A percentile compares a stretch with the other conserved stretches of the same genome.
phyloP scores from a whole-genome alignment of 2,888 invertebrate species.

The Ennomos quercinarius region DNA sequence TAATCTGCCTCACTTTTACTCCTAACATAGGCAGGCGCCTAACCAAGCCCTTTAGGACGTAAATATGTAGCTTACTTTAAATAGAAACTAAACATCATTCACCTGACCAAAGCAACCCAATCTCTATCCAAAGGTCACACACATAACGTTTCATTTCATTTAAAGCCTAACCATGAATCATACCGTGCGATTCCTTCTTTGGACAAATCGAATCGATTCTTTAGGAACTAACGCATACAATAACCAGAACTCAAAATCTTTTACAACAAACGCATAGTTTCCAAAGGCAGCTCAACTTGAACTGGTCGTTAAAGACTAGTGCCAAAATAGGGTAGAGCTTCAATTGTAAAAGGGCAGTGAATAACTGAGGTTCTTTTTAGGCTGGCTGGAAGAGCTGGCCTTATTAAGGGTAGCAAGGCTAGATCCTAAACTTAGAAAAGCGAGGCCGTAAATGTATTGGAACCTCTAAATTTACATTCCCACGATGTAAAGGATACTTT shows the following conservation, averaged over 20 bases:
- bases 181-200: constrained; percentile 57
- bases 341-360: constrained; percentile 23
- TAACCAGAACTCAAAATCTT: constrained; percentile 21
- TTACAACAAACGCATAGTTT: neutral
- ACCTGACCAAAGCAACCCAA: constrained; percentile 11
- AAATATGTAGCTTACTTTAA: constrained; percentile 21
- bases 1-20: constrained; percentile 7
- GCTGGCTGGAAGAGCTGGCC: constrained; percentile 15
- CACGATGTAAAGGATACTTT: constrained; percentile 19
- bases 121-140: constrained; percentile 39
- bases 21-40: constrained; percentile 8
- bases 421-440: constrained; percentile 26
- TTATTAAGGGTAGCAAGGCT: constrained; percentile 30
- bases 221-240: constrained; percentile 55
- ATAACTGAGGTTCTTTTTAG: constrained; percentile 21
- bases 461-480: constrained; percentile 21
- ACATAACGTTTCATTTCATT: constrained; percentile 45
- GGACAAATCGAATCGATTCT: constrained; percentile 65
- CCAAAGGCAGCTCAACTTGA: constrained; percentile 8
- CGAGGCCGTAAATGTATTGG: constrained; percentile 20
- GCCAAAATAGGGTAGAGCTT: constrained; percentile 21
- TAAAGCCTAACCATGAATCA: constrained; percentile 59
- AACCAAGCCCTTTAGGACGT: constrained; percentile 17
- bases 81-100: constrained; percentile 20
- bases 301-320: constrained; percentile 1